Evolutionary conservation across 2,113 vertebrate genomes (phyloP).

Genomic region (Peucedramus taeniatus): DNA sequence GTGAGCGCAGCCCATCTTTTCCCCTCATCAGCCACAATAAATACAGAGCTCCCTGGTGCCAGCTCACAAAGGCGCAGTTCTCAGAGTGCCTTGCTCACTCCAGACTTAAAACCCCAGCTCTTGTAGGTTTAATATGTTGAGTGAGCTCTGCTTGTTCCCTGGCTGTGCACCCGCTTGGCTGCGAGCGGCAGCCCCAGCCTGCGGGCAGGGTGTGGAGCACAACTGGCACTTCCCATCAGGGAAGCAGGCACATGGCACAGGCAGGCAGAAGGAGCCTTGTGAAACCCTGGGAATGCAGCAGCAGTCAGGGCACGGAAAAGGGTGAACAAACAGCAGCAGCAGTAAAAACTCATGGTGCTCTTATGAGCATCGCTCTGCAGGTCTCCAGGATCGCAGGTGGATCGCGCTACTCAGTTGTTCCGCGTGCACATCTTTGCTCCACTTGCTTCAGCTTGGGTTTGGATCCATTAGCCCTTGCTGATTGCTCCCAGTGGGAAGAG

Average conservation of each 20-base stretch:
- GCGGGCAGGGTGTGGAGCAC: not conserved
- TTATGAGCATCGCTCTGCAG: not conserved
- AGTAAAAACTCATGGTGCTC: not conserved
- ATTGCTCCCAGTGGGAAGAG: not conserved
- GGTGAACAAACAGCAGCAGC: not conserved
- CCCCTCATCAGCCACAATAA: constrained; percentile 36
- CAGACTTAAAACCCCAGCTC: not conserved
- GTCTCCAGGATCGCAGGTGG: not conserved
- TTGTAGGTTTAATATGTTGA: not conserved
- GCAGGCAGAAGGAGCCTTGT: not conserved
- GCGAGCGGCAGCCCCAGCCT: not conserved
- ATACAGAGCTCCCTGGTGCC: constrained; percentile 32
- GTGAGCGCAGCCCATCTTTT: constrained; percentile 42
- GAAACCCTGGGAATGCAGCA: not conserved
- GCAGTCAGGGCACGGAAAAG: not conserved
- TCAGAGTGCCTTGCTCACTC: not conserved
- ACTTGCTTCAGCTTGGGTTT: not conserved
- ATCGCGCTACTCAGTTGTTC: accelerated
- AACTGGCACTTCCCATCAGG: not conserved
- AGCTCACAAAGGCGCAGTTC: constrained; percentile 30
- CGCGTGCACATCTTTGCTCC: not conserved
- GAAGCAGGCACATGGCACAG: not conserved
- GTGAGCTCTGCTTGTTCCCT: not conserved
- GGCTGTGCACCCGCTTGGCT: not conserved
- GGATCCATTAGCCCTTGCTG: not conserved